Evolutionary conservation across 2,113 vertebrate genomes (phyloP).

Genomic region (Ctenomys sociabilis): DNA sequence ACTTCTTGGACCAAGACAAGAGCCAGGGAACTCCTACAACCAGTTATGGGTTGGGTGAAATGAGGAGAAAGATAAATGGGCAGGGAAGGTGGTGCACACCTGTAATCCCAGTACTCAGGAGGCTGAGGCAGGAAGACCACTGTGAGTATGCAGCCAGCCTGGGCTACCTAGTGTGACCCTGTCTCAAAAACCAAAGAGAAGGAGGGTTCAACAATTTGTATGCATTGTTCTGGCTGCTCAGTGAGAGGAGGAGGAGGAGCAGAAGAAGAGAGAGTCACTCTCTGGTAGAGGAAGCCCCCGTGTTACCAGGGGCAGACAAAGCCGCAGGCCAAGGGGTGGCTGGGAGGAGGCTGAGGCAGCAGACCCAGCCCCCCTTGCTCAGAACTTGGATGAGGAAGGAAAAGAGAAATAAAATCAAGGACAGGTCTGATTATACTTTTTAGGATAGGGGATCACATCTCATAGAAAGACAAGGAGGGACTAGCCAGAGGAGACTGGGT

Average conservation of each 20-base stretch:
- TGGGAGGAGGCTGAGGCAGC: neutral
- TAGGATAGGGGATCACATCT: neutral
- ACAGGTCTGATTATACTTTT: neutral
- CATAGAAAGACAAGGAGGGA: neutral
- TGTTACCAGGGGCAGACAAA: neutral
- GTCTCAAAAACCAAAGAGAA: neutral
- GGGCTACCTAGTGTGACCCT: neutral
- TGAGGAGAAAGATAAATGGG: conserved; percentile 14
- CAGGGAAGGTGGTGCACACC: neutral
- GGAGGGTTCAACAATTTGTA: neutral
- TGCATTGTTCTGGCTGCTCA: neutral
- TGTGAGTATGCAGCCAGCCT: neutral
- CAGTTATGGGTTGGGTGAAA: neutral
- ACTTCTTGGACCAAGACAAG: no score
- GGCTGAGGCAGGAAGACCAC: neutral
- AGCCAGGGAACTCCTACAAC: neutral
- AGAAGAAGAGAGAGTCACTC: neutral
- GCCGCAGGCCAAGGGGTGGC: neutral
- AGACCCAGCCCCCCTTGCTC: neutral
- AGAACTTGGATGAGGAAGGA: neutral
- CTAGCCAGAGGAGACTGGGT: neutral
- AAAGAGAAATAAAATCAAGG: neutral
- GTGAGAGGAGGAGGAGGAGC: neutral
- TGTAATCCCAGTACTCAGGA: neutral
- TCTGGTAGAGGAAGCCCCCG: neutral